Conservation (phyloP, 2,113 vertebrate genomes). For the Antechinus flavipes region DNA sequence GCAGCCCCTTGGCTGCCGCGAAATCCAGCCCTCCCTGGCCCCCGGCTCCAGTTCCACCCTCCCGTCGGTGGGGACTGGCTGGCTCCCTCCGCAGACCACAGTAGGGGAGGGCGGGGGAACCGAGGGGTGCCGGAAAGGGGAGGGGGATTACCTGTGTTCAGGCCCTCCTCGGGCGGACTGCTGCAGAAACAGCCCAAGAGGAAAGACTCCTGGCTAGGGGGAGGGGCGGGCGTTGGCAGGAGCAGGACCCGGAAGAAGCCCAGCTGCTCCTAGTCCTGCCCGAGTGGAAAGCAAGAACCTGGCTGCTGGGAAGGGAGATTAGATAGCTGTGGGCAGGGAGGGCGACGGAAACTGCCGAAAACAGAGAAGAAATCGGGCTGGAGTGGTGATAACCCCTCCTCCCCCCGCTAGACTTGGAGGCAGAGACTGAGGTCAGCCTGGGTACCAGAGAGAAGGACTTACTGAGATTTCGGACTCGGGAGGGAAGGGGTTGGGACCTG, state of each 20-base stretch:
- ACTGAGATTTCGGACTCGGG: neutral
- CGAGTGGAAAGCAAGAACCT: no score
- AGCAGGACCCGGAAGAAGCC: no score
- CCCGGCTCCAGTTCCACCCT: neutral
- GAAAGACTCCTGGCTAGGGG: no score
- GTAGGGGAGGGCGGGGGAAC: neutral
- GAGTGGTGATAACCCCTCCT: neutral
- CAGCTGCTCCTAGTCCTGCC: neutral
- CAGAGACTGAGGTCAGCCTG: neutral
- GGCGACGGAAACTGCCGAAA: no score
- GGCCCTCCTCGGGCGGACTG: no score
- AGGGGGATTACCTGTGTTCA: no score
- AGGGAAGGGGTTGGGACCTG: neutral
- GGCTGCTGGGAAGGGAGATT: neutral
- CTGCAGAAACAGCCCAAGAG: neutral
- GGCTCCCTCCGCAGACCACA: no score
- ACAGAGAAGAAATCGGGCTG: neutral
- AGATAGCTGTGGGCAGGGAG: no score
- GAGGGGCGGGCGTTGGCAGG: neutral
- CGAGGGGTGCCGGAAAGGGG: no score
- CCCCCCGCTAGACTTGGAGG: neutral
- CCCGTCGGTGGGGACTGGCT: no score
- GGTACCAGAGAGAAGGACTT: neutral
- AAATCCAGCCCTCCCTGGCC: neutral
- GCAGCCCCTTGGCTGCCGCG: no score